Evolutionary conservation across 2,113 vertebrate species (phyloP).

Genomic region (Oryzias melastigma): DNA sequence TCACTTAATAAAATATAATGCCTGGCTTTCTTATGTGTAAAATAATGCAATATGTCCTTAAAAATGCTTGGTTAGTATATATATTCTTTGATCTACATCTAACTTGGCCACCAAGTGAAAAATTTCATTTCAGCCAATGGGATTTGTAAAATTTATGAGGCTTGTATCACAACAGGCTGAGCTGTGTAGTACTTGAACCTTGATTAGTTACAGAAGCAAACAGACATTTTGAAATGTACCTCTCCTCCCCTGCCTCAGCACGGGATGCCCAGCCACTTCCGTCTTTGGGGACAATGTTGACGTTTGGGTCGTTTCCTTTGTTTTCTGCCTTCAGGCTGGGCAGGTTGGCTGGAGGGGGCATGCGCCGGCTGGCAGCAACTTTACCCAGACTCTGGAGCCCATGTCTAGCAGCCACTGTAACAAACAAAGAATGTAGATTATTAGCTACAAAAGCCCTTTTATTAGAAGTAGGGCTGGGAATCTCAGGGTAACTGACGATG

Average conservation of each 20-base stretch:
- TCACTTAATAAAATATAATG: too few species aligned
- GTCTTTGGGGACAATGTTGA: slow-evolving; percentile 97
- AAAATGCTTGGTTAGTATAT: too few species aligned
- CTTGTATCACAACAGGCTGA: too few species aligned
- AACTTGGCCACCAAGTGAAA: too few species aligned
- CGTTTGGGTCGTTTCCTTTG: slow-evolving; percentile 99
- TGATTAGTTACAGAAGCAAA: background rate
- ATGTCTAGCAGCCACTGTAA: slow-evolving; percentile 94
- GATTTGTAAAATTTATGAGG: too few species aligned
- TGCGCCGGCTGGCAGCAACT: slow-evolving; percentile 94
- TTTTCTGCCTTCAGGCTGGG: slow-evolving; percentile 98
- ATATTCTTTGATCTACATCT: too few species aligned
- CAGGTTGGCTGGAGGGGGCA: slow-evolving; percentile 97
- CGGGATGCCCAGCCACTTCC: slow-evolving; percentile 97
- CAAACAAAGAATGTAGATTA: background rate
- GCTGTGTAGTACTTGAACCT: too few species aligned
- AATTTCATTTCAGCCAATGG: too few species aligned
- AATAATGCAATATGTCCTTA: too few species aligned
- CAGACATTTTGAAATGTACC: slow-evolving; percentile 70
- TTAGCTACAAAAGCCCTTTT: background rate
- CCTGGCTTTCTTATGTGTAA: too few species aligned
- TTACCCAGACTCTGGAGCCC: slow-evolving; percentile 99
- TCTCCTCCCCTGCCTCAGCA: slow-evolving; percentile 90
- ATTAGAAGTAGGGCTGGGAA: too few species aligned
- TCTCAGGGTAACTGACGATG: too few species aligned